Percentiles rank a stretch among this genome's conserved stretches.
These are phyloP conservation scores for Eristalis tenax DNA, from an alignment of 2,888 invertebrate genomes.

Conservation along the genomic window DNA sequence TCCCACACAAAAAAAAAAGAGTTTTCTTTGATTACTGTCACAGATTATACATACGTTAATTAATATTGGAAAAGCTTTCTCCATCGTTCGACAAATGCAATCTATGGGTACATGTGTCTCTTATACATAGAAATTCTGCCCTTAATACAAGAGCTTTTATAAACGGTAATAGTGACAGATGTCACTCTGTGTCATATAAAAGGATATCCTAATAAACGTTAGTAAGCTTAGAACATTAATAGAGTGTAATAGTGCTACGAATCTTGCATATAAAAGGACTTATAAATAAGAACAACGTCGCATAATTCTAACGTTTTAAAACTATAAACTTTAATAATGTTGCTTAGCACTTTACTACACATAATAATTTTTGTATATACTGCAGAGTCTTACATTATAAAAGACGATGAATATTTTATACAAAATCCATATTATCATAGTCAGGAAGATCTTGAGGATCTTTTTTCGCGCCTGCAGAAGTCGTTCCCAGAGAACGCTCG, in stretches of 20 bases:
- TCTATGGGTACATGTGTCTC: background rate
- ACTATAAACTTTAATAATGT: background rate
- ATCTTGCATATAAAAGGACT: background rate
- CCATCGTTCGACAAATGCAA: background rate
- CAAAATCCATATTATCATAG: constrained; percentile 85
- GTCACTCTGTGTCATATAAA: background rate
- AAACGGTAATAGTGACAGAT: constrained; percentile 14
- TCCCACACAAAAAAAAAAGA: no score
- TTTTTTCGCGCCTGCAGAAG: constrained; percentile 84
- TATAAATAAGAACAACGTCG: background rate
- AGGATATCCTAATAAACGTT: background rate
- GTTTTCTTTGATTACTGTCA: background rate
- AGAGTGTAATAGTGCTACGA: background rate
- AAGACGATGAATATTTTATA: constrained; percentile 83
- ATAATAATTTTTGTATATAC: constrained; percentile 18
- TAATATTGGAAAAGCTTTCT: constrained; percentile 25
- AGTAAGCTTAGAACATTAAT: background rate
- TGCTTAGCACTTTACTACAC: constrained; percentile 21
- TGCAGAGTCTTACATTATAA: constrained; percentile 73
- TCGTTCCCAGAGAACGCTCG: constrained; percentile 87
- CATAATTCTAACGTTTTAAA: background rate
- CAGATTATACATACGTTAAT: constrained; percentile 24
- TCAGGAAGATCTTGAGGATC: constrained; percentile 86
- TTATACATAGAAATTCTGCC: background rate
- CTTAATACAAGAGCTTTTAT: constrained; percentile 18